Conservation (phyloP, 1,140 invertebrate species). For the Berghia stephanieae region DNA sequence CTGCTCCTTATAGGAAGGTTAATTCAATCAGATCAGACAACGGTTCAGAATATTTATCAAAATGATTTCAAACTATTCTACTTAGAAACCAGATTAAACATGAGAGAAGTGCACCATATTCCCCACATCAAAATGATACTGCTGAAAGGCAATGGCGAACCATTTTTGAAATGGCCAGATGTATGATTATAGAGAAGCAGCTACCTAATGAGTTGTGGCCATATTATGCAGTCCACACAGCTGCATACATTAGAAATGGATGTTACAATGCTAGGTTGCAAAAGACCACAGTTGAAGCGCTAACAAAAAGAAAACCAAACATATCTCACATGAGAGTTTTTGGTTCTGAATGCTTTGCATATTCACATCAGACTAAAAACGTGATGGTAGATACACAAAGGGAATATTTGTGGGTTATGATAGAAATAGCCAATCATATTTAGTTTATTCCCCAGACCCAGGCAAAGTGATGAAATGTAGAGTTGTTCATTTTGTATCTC, state of each 20-base stretch:
- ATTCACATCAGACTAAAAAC: too few relatives aligned
- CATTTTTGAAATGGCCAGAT: not conserved
- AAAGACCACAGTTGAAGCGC: not conserved
- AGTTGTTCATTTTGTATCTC: too few relatives aligned
- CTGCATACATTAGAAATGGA: conserved; percentile 5
- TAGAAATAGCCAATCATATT: too few relatives aligned
- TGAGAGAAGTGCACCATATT: too few relatives aligned
- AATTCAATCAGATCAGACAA: not conserved
- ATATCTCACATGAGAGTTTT: not conserved
- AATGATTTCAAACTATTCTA: too few relatives aligned
- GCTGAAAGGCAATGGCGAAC: not conserved
- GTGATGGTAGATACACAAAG: too few relatives aligned
- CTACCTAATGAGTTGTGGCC: not conserved
- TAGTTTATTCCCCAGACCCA: too few relatives aligned
- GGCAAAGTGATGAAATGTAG: too few relatives aligned
- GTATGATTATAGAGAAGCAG: not conserved
- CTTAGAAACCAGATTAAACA: too few relatives aligned
- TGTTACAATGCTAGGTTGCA: not conserved
- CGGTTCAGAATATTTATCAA: not conserved
- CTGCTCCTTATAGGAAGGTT: not conserved
- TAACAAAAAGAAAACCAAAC: not conserved
- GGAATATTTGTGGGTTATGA: too few relatives aligned
- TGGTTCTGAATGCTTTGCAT: too few relatives aligned
- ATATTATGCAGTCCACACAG: conserved; percentile 1
- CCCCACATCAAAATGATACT: not conserved